Evolutionary conservation across 1,140 invertebrate species (phyloP), one percentile per base, ranked within the genome.

Genomic region (Papilio glaucus): DNA sequence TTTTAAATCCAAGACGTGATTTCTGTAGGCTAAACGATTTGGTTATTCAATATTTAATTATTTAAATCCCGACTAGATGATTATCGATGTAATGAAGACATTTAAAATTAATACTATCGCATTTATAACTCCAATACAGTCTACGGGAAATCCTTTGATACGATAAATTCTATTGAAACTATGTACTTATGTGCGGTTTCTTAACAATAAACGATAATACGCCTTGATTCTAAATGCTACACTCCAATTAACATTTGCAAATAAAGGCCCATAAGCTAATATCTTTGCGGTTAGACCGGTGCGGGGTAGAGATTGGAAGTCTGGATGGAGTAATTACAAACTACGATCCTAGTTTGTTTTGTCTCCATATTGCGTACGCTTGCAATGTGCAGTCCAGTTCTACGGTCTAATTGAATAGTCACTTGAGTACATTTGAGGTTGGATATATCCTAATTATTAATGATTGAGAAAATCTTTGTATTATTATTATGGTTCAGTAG

Each of bases 241-340:
- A 49, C 29, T 69, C 26, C 42, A 53, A 69, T 69, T 69, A 69
- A 24, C 7, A 69, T 37, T 49, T 69, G 67, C 67, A 69, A 69
- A 69, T 69, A 69, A 53, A 69, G 67, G 67, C 4, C 41, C 18
- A 53, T 53, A 33, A 69, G 67, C 10, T 69, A 69, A 69, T 69
- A 49, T 65, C 42, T 69, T 29, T 69, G 67, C 42, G 67, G 67
- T 69, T 18, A 45, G 38, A 45, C 38, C 41, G 57, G 5, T 61
- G 9, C 39, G 21, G 24, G 42, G 26, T 33, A 13, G 24, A 53
- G 67, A 69, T 69, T 69, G 67, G 41, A 69, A 33, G 26, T 12
- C 42, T 0, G 26, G 8, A 21, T 49, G 24, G 41, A 68, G 63
- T 68, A 68, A 68, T 68, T 68, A 68, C 63, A 67, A 13, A 12